A percentile compares a stretch with the other conserved stretches of the same genome.
Evolutionary conservation across 2,113 vertebrate genomes (phyloP).

Genomic region (Carassius carassius): DNA sequence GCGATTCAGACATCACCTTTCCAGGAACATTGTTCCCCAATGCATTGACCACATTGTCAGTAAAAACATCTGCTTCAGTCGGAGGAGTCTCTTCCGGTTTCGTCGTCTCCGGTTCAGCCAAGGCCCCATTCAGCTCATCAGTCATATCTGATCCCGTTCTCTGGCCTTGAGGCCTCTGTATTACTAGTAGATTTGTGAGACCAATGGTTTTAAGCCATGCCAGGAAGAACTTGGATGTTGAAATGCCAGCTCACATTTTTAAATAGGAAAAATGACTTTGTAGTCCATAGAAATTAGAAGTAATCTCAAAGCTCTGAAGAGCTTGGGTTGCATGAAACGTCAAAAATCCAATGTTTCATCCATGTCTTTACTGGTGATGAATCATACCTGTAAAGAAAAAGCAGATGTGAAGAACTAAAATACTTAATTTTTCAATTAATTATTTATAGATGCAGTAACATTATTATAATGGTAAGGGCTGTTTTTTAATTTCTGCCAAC

Average conservation of each 20-base stretch:
- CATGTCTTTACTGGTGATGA: background rate
- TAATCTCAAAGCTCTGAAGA: background rate
- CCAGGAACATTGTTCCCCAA: background rate
- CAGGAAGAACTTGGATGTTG: background rate
- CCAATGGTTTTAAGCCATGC: slow-evolving; percentile 26
- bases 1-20: background rate
- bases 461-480: too few relatives aligned
- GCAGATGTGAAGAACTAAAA: background rate
- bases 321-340: background rate
- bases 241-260: slow-evolving; percentile 42
- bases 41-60: background rate
- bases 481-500: too few relatives aligned
- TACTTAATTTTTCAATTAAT: too few relatives aligned
- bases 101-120: background rate
- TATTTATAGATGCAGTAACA: background rate
- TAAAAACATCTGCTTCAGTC: background rate
- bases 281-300: background rate
- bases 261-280: background rate
- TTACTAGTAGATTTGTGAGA: slow-evolving; percentile 23
- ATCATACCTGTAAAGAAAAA: slow-evolving; percentile 4
- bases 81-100: slow-evolving; percentile 12
- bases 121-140: slow-evolving; percentile 25
- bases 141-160: slow-evolving; percentile 23
- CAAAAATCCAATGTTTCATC: slow-evolving; percentile 8
- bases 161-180: background rate